Evolutionary conservation across 2,113 vertebrate genomes (phyloP), one percentile per base, ranked within the genome.

Genomic region (Muntiacus muntjak): DNA sequence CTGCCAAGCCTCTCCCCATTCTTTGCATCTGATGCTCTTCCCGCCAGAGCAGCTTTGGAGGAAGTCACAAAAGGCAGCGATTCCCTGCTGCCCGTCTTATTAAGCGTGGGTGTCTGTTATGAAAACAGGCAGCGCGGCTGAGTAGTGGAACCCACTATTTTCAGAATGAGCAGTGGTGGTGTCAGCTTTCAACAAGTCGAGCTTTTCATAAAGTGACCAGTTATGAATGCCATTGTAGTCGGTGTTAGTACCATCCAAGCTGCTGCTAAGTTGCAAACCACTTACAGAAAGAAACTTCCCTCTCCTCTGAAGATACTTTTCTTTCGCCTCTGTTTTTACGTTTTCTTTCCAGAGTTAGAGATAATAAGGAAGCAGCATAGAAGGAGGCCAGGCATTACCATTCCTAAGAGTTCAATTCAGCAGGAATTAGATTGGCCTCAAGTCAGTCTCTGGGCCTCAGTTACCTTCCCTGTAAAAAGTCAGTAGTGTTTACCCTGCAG

Each of bases 61-160:
- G 54, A 60, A 85, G 54, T 91, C 74, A 89, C 88, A 67, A 85
- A 97, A 43, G 82, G 36, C 71, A 62, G 43, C n/a, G 33, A 23
- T 45, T 87, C 78, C 78, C 94, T 83, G 55, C 89, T 86, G 67
- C 76, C 60, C 86, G 6, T 58, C 52, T 98, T 93, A 87, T 91
- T 89, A 95, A 87, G 50, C 0, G 2, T 91, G 58, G 36, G 55
- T 87, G 50, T 95, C 83, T 95, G 62, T 97, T 88, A 74, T 36
- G 71, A 96, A 96, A 96, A 89, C 23, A 91, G 55, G 67, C 74
- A 82, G 54, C 0, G 0, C 26, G n/a, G 60, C 16, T 16, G 17
- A 78, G 60, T 82, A 50, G 74, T n/a, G 17, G 94, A 94, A 87
- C 95, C 50, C 54, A 88, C 19, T 89, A 4, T 96, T 90, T 95